Percentiles rank a stretch among this genome's conserved stretches.
Evolutionary conservation across 2,113 vertebrate genomes (phyloP).

Genomic region (Pagrus major): DNA sequence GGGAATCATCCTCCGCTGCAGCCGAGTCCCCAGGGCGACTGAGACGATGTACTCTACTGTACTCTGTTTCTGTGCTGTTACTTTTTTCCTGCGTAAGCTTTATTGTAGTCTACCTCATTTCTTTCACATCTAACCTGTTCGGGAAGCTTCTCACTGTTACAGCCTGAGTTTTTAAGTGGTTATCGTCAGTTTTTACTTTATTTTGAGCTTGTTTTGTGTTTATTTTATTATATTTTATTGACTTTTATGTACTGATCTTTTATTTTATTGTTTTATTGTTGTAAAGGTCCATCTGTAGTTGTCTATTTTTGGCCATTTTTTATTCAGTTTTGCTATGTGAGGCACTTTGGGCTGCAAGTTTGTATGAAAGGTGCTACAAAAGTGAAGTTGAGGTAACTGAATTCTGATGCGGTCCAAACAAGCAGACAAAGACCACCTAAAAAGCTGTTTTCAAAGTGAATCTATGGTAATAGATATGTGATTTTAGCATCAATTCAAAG

Average conservation of each 20-base stretch:
- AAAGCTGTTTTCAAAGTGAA: neutral
- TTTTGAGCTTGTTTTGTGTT: too few species aligned
- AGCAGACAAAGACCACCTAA: neutral
- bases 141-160: neutral
- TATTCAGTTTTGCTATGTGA: too few species aligned
- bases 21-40: neutral
- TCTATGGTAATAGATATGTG: neutral
- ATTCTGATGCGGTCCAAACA: neutral
- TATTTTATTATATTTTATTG: too few species aligned
- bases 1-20: slow-evolving; percentile 20
- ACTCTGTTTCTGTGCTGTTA: neutral
- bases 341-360: too few species aligned
- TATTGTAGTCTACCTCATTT: neutral
- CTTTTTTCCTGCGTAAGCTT: neutral
- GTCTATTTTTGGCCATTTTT: too few species aligned
- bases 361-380: too few species aligned
- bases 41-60: neutral
- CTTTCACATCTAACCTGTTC: neutral
- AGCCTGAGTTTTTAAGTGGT: too few species aligned
- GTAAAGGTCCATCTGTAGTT: too few species aligned
- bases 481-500: neutral
- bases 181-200: too few species aligned
- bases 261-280: too few species aligned
- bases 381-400: too few species aligned
- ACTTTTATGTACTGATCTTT: too few species aligned